Base-by-base conservation (phyloP, 2,888 invertebrate genomes). In the Agriopis leucophaearia region DNA sequence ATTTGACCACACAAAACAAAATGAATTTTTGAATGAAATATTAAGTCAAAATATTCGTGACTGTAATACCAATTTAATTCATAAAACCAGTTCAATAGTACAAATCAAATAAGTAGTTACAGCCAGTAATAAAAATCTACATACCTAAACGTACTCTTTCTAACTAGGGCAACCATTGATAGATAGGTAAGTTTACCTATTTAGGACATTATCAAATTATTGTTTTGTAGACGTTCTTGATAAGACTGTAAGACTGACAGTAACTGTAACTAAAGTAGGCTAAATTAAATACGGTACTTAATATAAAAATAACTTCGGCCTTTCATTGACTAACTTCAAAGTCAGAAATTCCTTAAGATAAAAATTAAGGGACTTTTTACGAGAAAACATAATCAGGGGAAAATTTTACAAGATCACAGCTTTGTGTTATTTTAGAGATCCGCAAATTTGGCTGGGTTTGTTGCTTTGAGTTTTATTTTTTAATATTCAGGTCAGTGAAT, bases 311-410 rank as follows among this genome's bases (percentile, higher is more conserved):
- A 35, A 15, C 47, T 66, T 0, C 42, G 51, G 9, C 27, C 50
- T 27, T 48, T 51, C 36, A 57, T 58, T 66, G 66, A 66, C 40
- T 12, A 51, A 61, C 51, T 57, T 62, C 61, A 66, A 66, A 66
- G 66, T n/a, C 48, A 48, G 60, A 57, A 66, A 57, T 40, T 57
- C 57, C 51, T 65, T 66, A 52, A 42, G 47, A 47, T 8, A 16
- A 47, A 55, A 62, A 66, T 66, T 66, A 66, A 27, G 57, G 51
- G 61, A 40, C 44, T 45, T 59, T 38, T 38, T 47, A 59, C 42
- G 38, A 8, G 36, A 54, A 54, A 62, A 66, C 13, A 40, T 62
- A 62, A 62, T 58, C 56, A 62, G 57, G 44, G 57, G 61, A 45
- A 55, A 59, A 60, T 55, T 42, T 55, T 55, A 65, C 54, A 10